phyloP scores from a whole-genome alignment of 2,888 invertebrate species.

The Oligia latruncula region DNA sequence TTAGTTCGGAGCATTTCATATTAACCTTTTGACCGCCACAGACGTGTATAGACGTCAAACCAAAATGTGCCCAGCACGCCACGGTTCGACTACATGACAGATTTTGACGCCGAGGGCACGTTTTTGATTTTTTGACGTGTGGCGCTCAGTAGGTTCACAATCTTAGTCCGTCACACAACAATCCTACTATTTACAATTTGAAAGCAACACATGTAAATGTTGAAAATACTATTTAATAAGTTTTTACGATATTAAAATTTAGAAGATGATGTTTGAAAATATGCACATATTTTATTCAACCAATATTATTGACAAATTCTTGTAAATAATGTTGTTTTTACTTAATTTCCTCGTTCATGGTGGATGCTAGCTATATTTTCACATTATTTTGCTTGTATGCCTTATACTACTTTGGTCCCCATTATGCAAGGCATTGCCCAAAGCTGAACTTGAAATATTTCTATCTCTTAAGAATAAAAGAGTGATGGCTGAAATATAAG shows the following conservation, averaged over 20 bases:
- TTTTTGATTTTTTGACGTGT: too few species aligned
- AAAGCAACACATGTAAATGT: background rate
- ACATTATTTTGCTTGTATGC: background rate
- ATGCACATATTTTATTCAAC: constrained; percentile 32
- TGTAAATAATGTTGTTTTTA: background rate
- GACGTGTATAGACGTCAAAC: too few species aligned
- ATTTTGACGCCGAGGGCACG: too few species aligned
- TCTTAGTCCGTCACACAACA: constrained; percentile 8
- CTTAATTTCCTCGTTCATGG: background rate
- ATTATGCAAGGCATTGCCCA: background rate
- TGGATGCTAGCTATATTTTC: background rate
- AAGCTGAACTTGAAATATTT: background rate
- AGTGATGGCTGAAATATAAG: background rate
- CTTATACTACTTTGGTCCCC: background rate
- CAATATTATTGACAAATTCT: constrained; percentile 4
- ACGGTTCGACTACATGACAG: too few species aligned
- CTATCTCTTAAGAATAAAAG: background rate
- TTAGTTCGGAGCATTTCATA: constrained; percentile 7
- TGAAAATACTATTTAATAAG: background rate
- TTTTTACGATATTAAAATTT: background rate
- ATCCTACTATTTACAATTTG: constrained; percentile 22
- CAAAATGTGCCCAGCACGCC: too few species aligned
- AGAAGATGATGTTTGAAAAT: background rate
- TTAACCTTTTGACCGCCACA: background rate
- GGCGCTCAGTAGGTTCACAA: background rate